phyloP scores from a whole-genome alignment of 1,140 invertebrate genomes.

The Argopecten irradians region DNA sequence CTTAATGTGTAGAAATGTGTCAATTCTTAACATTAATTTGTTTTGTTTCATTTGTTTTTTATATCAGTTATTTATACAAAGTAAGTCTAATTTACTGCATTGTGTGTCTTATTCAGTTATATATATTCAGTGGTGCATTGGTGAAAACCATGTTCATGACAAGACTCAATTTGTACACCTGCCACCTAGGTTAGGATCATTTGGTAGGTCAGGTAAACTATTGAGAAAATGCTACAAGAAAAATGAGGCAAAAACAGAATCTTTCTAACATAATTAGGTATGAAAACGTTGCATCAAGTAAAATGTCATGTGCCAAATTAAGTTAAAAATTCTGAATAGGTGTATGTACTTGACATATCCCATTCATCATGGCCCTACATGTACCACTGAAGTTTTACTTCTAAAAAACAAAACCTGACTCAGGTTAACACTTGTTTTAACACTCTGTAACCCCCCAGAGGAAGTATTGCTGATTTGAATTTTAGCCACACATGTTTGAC shows the following conservation, averaged over 20 bases:
- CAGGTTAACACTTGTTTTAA: neutral
- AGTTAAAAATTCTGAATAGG: neutral
- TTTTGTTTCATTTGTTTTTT: too few relatives aligned
- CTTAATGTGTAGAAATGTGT: too few relatives aligned
- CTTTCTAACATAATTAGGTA: neutral
- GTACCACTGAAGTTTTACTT: neutral
- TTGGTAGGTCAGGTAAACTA: neutral
- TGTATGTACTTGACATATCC: neutral
- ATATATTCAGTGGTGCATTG: too few relatives aligned
- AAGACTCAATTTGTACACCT: neutral
- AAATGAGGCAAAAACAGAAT: neutral
- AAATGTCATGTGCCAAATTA: conserved; percentile 16
- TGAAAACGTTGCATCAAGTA: neutral
- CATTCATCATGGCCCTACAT: neutral
- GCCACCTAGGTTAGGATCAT: neutral
- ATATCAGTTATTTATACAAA: too few relatives aligned
- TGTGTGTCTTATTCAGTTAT: too few relatives aligned
- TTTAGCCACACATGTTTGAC: neutral
- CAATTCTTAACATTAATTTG: too few relatives aligned
- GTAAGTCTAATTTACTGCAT: too few relatives aligned
- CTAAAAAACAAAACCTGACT: neutral
- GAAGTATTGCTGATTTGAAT: neutral
- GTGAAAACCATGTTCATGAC: neutral
- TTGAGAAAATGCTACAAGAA: neutral
- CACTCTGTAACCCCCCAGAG: neutral